Evolutionary conservation across 53 echinoderm and acorn worm species (phyloP).

Genomic region (Echinarachnius parma): DNA sequence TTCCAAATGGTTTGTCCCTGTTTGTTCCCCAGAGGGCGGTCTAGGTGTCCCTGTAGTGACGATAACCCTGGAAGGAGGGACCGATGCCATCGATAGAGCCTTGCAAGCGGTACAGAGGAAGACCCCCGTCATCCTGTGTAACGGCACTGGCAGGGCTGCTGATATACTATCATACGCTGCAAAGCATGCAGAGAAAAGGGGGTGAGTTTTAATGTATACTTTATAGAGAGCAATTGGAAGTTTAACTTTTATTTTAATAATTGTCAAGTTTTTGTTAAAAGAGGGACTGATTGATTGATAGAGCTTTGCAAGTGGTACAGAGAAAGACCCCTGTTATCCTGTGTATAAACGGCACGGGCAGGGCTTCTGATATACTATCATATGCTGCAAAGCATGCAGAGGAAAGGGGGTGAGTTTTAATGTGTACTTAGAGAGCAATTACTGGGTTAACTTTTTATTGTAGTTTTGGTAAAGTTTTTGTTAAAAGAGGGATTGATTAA

Average conservation of each 20-base stretch:
- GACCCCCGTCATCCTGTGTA: slow-evolving; percentile 77
- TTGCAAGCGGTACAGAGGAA: slow-evolving; percentile 48
- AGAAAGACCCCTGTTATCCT: slow-evolving; percentile 70
- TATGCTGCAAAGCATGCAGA: slow-evolving; percentile 69
- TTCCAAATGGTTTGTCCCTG: not conserved
- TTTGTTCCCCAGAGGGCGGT: slow-evolving; percentile 53
- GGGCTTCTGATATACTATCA: slow-evolving; percentile 80
- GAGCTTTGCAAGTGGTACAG: slow-evolving; percentile 50
- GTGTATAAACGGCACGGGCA: slow-evolving; percentile 82
- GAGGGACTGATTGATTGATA: slow-evolving; percentile 61
- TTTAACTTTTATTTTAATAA: no score
- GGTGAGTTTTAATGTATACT: no score
- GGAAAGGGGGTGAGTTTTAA: slow-evolving; percentile 45
- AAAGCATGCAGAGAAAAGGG: slow-evolving; percentile 47
- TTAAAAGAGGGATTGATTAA: slow-evolving; percentile 75
- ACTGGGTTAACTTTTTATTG: no score
- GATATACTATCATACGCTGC: slow-evolving; percentile 79
- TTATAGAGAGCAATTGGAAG: no score
- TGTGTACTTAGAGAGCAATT: no score
- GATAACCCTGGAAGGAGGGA: slow-evolving; percentile 73
- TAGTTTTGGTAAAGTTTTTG: no score
- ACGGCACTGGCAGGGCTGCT: slow-evolving; percentile 84
- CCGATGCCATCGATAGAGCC: slow-evolving; percentile 53
- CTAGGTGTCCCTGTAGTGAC: slow-evolving; percentile 75
- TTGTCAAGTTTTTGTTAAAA: no score